Evolutionary conservation across 1,140 invertebrate genomes (phyloP).

Genomic region (Philotrypesis tridentata): DNA sequence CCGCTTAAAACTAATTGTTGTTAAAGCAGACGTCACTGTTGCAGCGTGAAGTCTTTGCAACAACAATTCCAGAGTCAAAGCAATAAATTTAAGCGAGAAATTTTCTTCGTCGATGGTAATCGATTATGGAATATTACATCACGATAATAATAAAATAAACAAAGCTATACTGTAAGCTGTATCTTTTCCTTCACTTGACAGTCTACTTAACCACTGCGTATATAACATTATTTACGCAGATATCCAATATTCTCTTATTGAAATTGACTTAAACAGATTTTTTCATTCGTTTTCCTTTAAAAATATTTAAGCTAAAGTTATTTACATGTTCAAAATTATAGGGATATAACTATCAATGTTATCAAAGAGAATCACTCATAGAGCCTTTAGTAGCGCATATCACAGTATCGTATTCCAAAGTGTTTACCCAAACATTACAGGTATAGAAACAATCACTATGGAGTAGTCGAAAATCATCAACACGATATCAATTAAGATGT

Average conservation of each 20-base stretch:
- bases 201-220: neutral
- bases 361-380: slow-evolving; percentile 51
- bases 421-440: slow-evolving; percentile 44
- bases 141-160: slow-evolving; percentile 20
- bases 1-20: neutral
- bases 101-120: slow-evolving; percentile 11
- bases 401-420: slow-evolving; percentile 69
- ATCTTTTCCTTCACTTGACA: slow-evolving; percentile 43
- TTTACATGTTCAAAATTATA: slow-evolving; percentile 54
- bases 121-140: slow-evolving; percentile 40
- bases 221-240: slow-evolving; percentile 1
- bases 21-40: neutral
- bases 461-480: neutral
- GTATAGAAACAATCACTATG: slow-evolving; percentile 31
- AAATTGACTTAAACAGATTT: slow-evolving; percentile 24
- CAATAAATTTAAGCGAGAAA: slow-evolving; percentile 33
- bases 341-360: slow-evolving; percentile 35
- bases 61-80: neutral
- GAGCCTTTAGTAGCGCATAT: slow-evolving; percentile 72
- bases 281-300: neutral
- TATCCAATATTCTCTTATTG: neutral
- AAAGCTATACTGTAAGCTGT: slow-evolving; percentile 30
- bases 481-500: neutral
- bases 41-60: neutral
- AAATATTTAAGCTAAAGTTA: slow-evolving; percentile 54